Evolutionary conservation across 2,113 vertebrate genomes (phyloP).

Genomic region (Verasper variegatus): DNA sequence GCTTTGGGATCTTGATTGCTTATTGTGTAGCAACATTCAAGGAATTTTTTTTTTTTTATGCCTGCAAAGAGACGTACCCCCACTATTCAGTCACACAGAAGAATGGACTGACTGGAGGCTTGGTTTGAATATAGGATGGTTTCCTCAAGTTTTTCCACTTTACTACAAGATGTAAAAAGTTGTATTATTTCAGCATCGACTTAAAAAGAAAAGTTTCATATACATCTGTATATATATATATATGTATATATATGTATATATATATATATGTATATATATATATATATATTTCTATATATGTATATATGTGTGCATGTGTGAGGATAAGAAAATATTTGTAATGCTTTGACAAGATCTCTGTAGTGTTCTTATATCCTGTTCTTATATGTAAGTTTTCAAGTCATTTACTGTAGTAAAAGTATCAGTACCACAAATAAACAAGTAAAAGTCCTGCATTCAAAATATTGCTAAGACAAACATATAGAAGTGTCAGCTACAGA

Average conservation of each 20-base stretch:
- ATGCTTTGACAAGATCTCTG: neutral
- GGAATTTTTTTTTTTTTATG: constrained; percentile 61
- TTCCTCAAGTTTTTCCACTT: constrained; percentile 9
- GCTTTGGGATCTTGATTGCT: constrained; percentile 76
- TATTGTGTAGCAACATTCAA: constrained; percentile 77
- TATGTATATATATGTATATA: no score
- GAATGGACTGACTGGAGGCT: constrained; percentile 24
- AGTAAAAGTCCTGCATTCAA: no score
- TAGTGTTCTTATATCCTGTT: neutral
- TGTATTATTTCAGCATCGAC: constrained; percentile 1
- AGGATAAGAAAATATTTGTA: neutral
- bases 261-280: neutral
- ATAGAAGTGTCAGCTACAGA: no score
- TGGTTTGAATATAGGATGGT: constrained; percentile 1
- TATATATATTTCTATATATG: no score
- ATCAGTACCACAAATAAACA: no score
- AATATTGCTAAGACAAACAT: no score
- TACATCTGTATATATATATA: neutral
- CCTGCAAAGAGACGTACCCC: constrained; percentile 42
- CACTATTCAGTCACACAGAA: constrained; percentile 30
- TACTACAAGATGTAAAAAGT: neutral
- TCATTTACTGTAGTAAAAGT: no score
- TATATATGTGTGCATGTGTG: no score
- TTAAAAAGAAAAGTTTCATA: neutral
- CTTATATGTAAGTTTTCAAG: no score